Evolutionary conservation across 2,113 vertebrate species (phyloP).

Genomic region (Psilopsiagon aurifrons): DNA sequence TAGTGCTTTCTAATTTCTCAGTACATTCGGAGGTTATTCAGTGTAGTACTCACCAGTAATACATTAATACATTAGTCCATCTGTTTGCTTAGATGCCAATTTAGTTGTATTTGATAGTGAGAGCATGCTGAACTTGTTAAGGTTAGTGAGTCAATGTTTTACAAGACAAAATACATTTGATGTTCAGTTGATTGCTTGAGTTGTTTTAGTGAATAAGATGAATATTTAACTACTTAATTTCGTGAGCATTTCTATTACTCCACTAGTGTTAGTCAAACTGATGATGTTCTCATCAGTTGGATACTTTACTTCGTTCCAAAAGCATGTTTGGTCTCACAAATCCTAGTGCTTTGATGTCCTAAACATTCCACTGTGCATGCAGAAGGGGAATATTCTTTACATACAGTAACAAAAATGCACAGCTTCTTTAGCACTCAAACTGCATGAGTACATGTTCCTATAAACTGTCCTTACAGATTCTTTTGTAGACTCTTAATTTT

Average conservation of each 20-base stretch:
- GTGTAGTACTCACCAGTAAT: neutral
- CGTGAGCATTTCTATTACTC: constrained; percentile 40
- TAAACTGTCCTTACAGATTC: neutral
- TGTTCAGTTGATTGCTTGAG: constrained; percentile 70
- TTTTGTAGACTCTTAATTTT: neutral
- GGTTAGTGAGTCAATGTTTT: constrained; percentile 75
- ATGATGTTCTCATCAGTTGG: neutral
- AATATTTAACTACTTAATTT: constrained; percentile 50
- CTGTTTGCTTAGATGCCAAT: constrained; percentile 53
- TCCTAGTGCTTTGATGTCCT: neutral
- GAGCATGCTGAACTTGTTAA: constrained; percentile 68
- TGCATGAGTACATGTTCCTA: neutral
- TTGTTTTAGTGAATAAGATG: constrained; percentile 68
- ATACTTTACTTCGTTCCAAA: neutral
- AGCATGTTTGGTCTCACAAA: neutral
- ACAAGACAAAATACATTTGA: constrained; percentile 68
- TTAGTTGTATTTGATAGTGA: constrained; percentile 47
- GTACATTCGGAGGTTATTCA: neutral
- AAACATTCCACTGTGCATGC: neutral
- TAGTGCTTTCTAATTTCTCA: constrained; percentile 43
- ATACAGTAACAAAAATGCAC: neutral
- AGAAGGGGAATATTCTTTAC: neutral
- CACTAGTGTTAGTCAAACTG: neutral
- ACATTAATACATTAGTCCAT: constrained; percentile 54
- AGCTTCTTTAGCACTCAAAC: neutral